Conservation (phyloP, 1,140 invertebrate genomes). For the Ylistrum balloti region DNA sequence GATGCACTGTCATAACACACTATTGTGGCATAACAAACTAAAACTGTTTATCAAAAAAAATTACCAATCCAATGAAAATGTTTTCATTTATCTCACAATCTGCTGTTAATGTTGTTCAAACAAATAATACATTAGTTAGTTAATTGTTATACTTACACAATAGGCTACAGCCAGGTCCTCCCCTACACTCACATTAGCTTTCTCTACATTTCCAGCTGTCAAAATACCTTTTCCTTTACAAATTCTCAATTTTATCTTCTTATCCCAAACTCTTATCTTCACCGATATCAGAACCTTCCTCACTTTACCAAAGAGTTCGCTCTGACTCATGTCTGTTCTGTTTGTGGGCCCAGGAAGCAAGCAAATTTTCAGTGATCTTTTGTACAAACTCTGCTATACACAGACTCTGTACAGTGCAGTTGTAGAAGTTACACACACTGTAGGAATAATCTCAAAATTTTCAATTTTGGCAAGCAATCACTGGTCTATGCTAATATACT, state of each 20-base stretch:
- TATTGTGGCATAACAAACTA: no score
- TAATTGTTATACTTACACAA: constrained; percentile 6
- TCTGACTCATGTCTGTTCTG: constrained; percentile 47
- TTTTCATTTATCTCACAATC: no score
- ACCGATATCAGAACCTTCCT: constrained; percentile 50
- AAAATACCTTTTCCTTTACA: constrained; percentile 45
- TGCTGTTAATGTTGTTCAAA: no score
- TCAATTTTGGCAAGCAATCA: no score
- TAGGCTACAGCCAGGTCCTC: neutral
- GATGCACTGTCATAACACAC: no score
- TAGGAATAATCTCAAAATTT: neutral
- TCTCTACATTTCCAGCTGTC: neutral
- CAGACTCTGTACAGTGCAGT: neutral
- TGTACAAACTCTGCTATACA: neutral
- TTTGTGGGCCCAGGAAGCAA: constrained; percentile 17
- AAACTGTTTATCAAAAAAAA: no score
- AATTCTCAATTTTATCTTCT: constrained; percentile 31
- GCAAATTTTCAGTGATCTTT: constrained; percentile 13
- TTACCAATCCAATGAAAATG: no score
- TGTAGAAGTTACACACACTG: neutral
- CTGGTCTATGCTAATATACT: neutral
- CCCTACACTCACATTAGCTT: neutral
- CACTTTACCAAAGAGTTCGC: constrained; percentile 44
- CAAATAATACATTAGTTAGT: neutral
- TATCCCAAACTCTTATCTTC: constrained; percentile 51